phyloP scores from a whole-genome alignment of 2,797 vertebrate species.

The Diplodus puntazzo region DNA sequence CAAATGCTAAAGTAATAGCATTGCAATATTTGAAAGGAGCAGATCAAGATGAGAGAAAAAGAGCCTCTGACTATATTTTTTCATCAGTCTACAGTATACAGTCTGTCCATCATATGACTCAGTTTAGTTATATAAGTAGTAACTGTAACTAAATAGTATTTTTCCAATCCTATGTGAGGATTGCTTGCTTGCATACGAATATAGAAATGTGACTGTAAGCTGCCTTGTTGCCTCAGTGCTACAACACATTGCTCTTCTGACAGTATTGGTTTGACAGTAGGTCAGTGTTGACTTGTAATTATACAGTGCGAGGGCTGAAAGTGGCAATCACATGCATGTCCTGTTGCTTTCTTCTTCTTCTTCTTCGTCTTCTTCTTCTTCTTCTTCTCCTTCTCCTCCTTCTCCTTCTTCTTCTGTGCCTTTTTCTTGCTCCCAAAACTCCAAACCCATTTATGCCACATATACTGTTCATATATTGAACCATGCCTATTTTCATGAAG shows the following conservation, averaged over 20 bases:
- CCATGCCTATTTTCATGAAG: conserved; percentile 58
- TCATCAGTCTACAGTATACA: conserved; percentile 11
- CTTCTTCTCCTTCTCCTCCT: conserved; percentile 33
- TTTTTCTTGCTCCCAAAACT: conserved; percentile 55
- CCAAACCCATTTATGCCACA: conserved; percentile 61
- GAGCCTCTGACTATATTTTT: conserved; percentile 43
- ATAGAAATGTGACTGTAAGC: conserved; percentile 58
- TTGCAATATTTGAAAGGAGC: conserved; percentile 40
- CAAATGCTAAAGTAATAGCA: conserved; percentile 37
- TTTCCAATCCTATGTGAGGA: conserved; percentile 36
- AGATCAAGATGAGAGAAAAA: conserved; percentile 9
- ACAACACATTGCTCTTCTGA: conserved; percentile 27
- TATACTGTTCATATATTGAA: conserved; percentile 62
- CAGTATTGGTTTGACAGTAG: conserved; percentile 62
- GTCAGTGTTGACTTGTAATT: conserved; percentile 70
- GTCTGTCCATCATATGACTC: conserved; percentile 28
- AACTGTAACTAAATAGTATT: conserved; percentile 50
- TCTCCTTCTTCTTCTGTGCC: conserved; percentile 67
- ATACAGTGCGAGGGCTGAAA: conserved; percentile 38
- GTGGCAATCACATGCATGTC: conserved; percentile 25
- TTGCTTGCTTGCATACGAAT: conserved; percentile 62
- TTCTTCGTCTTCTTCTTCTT: conserved; percentile 37
- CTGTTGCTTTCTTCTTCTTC: conserved; percentile 28
- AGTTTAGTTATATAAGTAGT: conserved; percentile 48
- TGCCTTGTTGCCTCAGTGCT: conserved; percentile 54